Evolutionary conservation across 2,797 vertebrate species (phyloP).

Genomic region (Danio albolineatus): DNA sequence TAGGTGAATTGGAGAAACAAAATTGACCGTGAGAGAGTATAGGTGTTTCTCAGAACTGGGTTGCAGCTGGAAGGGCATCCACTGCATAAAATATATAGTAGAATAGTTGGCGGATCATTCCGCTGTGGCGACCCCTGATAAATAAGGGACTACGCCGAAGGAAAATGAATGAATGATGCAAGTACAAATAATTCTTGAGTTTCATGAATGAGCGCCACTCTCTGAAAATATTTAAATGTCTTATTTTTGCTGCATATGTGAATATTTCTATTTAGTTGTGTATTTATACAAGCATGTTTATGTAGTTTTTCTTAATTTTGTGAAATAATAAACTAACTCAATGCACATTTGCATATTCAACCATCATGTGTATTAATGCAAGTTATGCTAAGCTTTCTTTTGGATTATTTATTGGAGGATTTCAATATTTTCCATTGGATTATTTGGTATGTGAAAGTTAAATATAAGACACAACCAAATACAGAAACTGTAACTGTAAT

Average conservation of each 20-base stretch:
- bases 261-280: constrained; percentile 1
- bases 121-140: too few relatives aligned
- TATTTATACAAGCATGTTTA: neutral
- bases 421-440: too few relatives aligned
- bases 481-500: neutral
- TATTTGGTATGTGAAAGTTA: neutral
- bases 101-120: too few relatives aligned
- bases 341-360: neutral
- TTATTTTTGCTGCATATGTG: neutral
- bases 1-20: too few relatives aligned
- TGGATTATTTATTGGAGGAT: neutral
- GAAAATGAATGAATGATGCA: too few relatives aligned
- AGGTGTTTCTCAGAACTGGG: too few relatives aligned
- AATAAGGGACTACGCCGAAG: too few relatives aligned
- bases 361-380: neutral
- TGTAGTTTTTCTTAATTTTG: neutral
- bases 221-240: neutral
- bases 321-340: neutral
- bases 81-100: too few relatives aligned
- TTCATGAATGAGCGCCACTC: neutral
- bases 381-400: neutral
- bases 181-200: too few relatives aligned
- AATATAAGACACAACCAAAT: constrained; percentile 14
- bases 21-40: too few relatives aligned
- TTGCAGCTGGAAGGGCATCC: too few relatives aligned